phyloP scores from a whole-genome alignment of 2,113 vertebrate species.

The Uria lomvia region DNA sequence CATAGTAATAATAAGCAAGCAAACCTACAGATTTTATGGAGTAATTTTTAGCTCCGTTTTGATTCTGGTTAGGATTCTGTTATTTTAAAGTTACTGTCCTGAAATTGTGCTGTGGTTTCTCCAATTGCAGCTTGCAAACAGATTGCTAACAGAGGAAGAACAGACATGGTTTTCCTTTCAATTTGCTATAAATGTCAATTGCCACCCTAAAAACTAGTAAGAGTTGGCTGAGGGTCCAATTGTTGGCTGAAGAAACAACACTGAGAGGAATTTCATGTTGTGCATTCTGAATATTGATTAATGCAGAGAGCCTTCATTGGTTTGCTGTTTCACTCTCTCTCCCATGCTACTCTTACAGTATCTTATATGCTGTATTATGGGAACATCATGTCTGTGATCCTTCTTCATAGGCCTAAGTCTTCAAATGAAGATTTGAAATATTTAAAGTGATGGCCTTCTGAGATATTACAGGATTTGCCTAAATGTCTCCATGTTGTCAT shows the following conservation, averaged over 20 bases:
- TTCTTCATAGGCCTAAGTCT: neutral
- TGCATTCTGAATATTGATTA: neutral
- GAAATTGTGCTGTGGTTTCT: neutral
- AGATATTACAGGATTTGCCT: neutral
- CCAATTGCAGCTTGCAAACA: neutral
- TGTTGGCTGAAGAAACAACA: neutral
- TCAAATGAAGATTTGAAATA: neutral
- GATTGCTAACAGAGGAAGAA: neutral
- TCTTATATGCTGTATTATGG: neutral
- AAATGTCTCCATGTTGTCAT: neutral
- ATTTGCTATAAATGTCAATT: neutral
- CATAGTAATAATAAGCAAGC: neutral
- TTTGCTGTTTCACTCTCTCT: neutral
- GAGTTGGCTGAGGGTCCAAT: neutral
- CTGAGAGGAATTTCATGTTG: neutral
- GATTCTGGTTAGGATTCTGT: neutral
- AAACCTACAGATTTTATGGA: neutral
- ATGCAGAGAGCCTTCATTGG: neutral
- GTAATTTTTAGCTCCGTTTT: neutral
- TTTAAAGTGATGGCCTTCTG: neutral
- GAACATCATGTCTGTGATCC: neutral
- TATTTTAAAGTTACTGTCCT: neutral
- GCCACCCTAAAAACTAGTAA: neutral
- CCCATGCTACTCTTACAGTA: neutral
- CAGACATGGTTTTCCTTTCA: neutral